Percentiles rank a stretch among this genome's conserved stretches.
These are phyloP conservation scores for Triplophysa rosa DNA, from an alignment of 2,113 vertebrate genomes.

Conservation along the genomic window DNA sequence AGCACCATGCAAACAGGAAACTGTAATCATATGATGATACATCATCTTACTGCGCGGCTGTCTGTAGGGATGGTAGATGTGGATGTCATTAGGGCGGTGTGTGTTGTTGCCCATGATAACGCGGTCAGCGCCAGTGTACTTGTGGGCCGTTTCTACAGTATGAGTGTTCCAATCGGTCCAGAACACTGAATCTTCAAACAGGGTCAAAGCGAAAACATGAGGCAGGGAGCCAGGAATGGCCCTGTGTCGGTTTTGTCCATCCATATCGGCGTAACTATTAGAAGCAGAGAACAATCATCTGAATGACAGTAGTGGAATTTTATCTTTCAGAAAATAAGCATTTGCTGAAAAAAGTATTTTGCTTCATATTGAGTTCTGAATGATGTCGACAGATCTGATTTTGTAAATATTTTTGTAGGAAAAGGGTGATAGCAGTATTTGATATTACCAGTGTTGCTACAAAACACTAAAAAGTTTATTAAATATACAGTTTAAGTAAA, in stretches of 20 bases:
- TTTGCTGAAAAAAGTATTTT: no score
- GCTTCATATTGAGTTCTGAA: no score
- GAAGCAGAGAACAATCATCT: not conserved
- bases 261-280: slow-evolving; percentile 87
- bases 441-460: no score
- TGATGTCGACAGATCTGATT: no score
- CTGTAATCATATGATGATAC: not conserved
- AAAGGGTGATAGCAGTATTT: no score
- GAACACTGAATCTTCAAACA: slow-evolving; percentile 94
- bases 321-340: no score
- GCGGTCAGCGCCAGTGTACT: slow-evolving; percentile 86
- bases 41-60: slow-evolving; percentile 87
- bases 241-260: slow-evolving; percentile 85
- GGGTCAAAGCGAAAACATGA: slow-evolving; percentile 88
- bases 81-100: slow-evolving; percentile 93
- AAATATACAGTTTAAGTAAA: no score
- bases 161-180: slow-evolving; percentile 99
- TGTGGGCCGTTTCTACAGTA: slow-evolving; percentile 93
- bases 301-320: not conserved
- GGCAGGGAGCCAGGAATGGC: slow-evolving; percentile 87
- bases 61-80: slow-evolving; percentile 93
- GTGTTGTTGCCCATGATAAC: slow-evolving; percentile 87
- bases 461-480: no score
- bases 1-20: slow-evolving; percentile 41
- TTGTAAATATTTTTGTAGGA: no score